These are phyloP conservation scores for Cyprinella venusta DNA, from an alignment of 2,797 vertebrate genomes.

Conservation along the genomic window DNA sequence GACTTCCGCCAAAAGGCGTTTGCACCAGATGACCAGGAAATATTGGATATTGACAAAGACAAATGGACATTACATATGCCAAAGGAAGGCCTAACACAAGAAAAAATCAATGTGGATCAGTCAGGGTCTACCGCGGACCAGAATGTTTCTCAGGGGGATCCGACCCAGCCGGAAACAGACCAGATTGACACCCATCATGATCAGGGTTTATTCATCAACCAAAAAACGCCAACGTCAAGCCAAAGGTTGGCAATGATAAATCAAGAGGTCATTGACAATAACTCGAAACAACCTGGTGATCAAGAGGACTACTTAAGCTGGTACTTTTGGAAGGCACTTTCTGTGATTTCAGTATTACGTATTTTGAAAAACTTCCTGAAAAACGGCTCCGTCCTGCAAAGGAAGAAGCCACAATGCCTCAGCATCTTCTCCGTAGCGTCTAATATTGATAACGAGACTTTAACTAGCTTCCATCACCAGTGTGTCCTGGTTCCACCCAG, in stretches of 20 bases:
- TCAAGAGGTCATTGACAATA: neutral
- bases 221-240: neutral
- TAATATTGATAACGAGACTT: conserved; percentile 74
- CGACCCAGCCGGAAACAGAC: neutral
- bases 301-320: conserved; percentile 65
- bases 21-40: conserved; percentile 20
- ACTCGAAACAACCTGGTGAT: neutral
- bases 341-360: conserved; percentile 81
- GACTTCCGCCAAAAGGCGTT: conserved; percentile 2
- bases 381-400: conserved; percentile 71
- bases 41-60: conserved; percentile 4
- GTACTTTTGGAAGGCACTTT: conserved; percentile 82
- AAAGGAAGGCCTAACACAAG: neutral
- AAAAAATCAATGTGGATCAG: neutral
- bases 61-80: neutral
- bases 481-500: conserved; percentile 73
- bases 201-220: neutral
- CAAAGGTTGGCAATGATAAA: neutral
- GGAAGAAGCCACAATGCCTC: conserved; percentile 55
- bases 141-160: conserved; percentile 18
- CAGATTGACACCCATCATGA: conserved; percentile 6
- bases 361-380: conserved; percentile 80
- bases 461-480: conserved; percentile 81
- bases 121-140: neutral
- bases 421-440: conserved; percentile 67